Conservation (phyloP, 2,113 vertebrate species). For the Myxocyprinus asiaticus region DNA sequence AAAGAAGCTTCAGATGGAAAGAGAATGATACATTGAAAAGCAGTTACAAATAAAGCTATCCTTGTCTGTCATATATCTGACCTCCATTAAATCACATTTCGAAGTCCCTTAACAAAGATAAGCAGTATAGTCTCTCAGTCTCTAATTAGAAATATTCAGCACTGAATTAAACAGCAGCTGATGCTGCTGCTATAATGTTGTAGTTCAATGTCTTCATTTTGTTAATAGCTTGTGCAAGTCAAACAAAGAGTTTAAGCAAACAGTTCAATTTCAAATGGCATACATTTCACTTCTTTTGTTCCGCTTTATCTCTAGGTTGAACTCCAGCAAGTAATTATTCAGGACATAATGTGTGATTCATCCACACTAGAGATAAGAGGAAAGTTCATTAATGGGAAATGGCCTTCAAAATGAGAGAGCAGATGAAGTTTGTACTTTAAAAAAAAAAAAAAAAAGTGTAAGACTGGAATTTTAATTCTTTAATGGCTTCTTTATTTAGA, state of each 20-base stretch:
- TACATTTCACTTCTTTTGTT: conserved; percentile 49
- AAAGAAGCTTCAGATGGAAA: neutral
- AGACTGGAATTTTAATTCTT: too few species aligned
- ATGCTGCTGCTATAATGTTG: neutral
- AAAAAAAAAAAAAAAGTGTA: too few species aligned
- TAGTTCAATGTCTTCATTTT: conserved; percentile 15
- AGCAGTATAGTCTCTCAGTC: conserved; percentile 22
- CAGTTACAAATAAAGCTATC: conserved; percentile 12
- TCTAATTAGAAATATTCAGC: conserved; percentile 31
- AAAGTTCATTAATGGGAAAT: conserved; percentile 49
- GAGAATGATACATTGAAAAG: neutral
- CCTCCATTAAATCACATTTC: conserved; percentile 21
- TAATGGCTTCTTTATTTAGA: too few species aligned
- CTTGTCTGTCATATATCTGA: conserved; percentile 17
- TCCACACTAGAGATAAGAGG: conserved; percentile 38
- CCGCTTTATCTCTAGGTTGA: conserved; percentile 35
- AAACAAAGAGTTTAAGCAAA: conserved; percentile 33
- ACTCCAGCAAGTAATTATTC: conserved; percentile 44
- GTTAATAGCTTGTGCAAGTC: conserved; percentile 2
- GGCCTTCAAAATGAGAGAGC: conserved; percentile 18
- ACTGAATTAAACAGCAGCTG: conserved; percentile 1
- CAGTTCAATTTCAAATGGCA: conserved; percentile 38
- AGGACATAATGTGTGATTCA: conserved; percentile 32
- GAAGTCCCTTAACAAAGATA: conserved; percentile 20
- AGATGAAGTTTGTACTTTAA: neutral